Percentiles rank a stretch among this genome's conserved stretches.
Evolutionary conservation across 2,797 vertebrate genomes (phyloP).

Genomic region (Bradypus variegatus): DNA sequence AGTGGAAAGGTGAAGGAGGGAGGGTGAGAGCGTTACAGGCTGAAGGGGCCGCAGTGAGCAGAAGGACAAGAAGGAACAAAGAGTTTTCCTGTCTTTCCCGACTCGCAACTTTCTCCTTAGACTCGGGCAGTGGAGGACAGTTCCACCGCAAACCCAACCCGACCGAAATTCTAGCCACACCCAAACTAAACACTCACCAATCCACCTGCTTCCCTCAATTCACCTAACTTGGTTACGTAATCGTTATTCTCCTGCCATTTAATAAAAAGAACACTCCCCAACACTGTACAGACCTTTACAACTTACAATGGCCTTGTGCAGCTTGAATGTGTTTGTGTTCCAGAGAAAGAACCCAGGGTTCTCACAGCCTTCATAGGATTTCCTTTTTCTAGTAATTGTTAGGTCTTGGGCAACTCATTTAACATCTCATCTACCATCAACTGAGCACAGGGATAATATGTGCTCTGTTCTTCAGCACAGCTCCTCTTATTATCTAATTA

Average conservation of each 20-base stretch:
- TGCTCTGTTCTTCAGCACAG: no score
- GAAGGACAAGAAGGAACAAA: background rate
- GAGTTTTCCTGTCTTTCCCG: background rate
- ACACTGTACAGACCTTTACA: background rate
- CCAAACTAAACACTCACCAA: no score
- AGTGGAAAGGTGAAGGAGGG: background rate
- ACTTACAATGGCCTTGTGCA: background rate
- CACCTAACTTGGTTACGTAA: background rate
- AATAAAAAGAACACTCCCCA: background rate
- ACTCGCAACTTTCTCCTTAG: background rate
- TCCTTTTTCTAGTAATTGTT: background rate
- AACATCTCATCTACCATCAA: background rate
- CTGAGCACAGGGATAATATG: background rate
- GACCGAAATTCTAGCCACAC: background rate
- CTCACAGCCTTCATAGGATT: rapidly evolving
- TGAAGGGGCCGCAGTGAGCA: background rate
- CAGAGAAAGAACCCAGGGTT: background rate
- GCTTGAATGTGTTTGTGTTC: background rate
- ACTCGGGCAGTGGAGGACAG: background rate
- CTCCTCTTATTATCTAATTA: background rate
- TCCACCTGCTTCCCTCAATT: background rate
- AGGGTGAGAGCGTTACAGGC: background rate
- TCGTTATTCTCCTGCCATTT: background rate
- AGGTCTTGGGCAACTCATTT: background rate
- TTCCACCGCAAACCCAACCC: background rate